Conservation (phyloP, 2,113 vertebrate species). For the Chaenocephalus aceratus region DNA sequence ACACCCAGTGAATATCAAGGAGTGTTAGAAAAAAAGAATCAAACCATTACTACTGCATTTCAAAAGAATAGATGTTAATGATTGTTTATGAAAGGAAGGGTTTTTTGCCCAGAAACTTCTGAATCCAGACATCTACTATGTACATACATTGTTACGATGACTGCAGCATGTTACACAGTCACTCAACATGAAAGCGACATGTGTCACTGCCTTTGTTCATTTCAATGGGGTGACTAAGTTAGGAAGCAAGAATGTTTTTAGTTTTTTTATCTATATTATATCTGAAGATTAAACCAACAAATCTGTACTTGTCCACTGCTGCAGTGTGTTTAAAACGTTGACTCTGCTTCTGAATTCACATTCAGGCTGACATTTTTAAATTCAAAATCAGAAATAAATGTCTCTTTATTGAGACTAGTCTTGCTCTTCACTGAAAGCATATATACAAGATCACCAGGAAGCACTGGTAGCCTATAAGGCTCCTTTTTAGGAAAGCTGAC, state of each 20-base stretch:
- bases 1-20: conserved; percentile 36
- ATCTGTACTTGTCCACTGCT: not conserved
- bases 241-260: not conserved
- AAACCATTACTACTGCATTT: not conserved
- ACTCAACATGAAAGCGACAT: not conserved
- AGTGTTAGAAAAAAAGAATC: conserved; percentile 33
- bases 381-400: not conserved
- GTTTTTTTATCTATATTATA: not conserved
- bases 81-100: conserved; percentile 36
- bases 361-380: conserved; percentile 7
- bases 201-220: conserved; percentile 26
- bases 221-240: conserved; percentile 5
- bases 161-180: conserved; percentile 35
- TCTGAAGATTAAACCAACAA: not conserved
- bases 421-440: not conserved
- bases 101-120: conserved; percentile 23
- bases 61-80: conserved; percentile 2
- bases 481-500: not conserved
- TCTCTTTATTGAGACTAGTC: not conserved
- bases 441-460: not conserved
- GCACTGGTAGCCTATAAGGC: not conserved
- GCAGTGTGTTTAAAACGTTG: not conserved
- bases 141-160: conserved; percentile 68
- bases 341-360: not conserved
- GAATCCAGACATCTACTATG: conserved; percentile 51